These are phyloP conservation scores for Enteromius argenteus DNA, from an alignment of 2,797 vertebrate species.

Conservation along the genomic window DNA sequence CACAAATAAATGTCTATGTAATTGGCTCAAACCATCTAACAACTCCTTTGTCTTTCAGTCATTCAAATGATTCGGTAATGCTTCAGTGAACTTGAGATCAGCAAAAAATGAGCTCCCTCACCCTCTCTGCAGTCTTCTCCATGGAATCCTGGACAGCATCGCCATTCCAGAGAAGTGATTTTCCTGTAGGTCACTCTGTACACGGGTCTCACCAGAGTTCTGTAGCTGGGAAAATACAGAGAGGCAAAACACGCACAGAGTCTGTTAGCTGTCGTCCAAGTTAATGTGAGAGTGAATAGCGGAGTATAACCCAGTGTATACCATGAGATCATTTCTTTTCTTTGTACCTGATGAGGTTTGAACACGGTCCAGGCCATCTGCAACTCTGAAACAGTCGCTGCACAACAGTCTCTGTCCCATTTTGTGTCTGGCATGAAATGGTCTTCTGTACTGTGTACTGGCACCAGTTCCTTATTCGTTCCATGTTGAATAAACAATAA, in stretches of 20 bases:
- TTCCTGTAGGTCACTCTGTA: constrained; percentile 92
- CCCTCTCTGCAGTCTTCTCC: constrained; percentile 92
- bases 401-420: constrained; percentile 90
- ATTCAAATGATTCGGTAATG: constrained; percentile 1
- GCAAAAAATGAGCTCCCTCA: constrained; percentile 70
- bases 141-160: constrained; percentile 94
- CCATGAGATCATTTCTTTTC: background rate
- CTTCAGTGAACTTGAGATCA: background rate
- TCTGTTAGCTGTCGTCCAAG: background rate
- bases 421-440: constrained; percentile 93
- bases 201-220: constrained; percentile 89
- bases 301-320: background rate
- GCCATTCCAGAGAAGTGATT: constrained; percentile 92
- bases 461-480: constrained; percentile 90
- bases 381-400: constrained; percentile 95
- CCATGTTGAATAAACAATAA: constrained; percentile 19
- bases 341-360: constrained; percentile 92
- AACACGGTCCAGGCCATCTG: constrained; percentile 93
- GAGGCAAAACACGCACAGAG: background rate
- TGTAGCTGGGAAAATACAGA: constrained; percentile 85
- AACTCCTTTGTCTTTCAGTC: background rate
- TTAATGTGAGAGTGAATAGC: background rate
- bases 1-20: background rate
- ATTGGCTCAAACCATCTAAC: background rate
- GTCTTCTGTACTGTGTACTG: constrained; percentile 90